Conservation (phyloP, 2,797 vertebrate species). For the Esox masquinongy region DNA sequence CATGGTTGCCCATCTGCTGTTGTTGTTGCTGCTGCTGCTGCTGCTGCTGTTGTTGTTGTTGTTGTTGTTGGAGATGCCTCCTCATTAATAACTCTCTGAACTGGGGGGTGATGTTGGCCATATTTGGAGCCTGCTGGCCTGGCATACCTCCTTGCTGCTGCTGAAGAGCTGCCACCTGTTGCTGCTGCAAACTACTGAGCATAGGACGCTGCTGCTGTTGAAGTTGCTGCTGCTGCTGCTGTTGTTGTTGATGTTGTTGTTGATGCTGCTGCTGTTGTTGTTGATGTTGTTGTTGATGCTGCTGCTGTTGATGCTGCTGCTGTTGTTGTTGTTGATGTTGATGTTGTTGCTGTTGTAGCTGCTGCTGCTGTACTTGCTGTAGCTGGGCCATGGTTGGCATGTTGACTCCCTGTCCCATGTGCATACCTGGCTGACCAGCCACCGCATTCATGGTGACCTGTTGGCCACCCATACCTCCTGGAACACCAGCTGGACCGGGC, state of each 20-base stretch:
- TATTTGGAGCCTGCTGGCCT: constrained; percentile 80
- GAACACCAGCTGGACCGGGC: constrained; percentile 62
- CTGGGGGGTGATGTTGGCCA: constrained; percentile 89
- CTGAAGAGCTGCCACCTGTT: constrained; percentile 59
- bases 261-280: constrained; percentile 72
- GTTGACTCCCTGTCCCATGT: constrained; percentile 82
- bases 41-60: constrained; percentile 74
- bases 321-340: constrained; percentile 61
- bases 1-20: constrained; percentile 86
- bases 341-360: constrained; percentile 30
- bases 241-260: constrained; percentile 57
- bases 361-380: constrained; percentile 70
- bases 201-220: constrained; percentile 47
- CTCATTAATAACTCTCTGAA: constrained; percentile 89
- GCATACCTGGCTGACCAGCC: constrained; percentile 77
- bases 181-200: constrained; percentile 56
- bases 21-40: constrained; percentile 74
- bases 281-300: constrained; percentile 67
- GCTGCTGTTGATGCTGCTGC: constrained; percentile 65
- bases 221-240: constrained; percentile 54
- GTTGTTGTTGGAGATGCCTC: constrained; percentile 74
- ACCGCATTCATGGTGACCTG: constrained; percentile 67
- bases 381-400: constrained; percentile 71
- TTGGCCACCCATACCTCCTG: constrained; percentile 62
- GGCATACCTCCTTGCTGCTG: constrained; percentile 68